Conservation (phyloP, 2,113 vertebrate genomes). For the Oplegnathus fasciatus region DNA sequence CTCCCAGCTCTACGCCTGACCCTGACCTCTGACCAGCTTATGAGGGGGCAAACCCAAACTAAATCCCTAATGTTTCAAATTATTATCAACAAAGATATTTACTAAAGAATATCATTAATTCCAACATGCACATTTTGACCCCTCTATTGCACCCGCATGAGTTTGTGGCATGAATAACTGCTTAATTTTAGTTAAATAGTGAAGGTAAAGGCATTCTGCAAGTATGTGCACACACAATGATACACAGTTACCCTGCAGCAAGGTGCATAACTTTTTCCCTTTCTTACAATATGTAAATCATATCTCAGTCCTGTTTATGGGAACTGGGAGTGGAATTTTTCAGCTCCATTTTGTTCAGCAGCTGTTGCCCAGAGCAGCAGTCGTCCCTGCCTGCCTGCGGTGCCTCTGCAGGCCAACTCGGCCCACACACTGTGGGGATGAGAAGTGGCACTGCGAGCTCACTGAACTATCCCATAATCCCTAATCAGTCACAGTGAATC, state of each 20-base stretch:
- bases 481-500: slow-evolving; percentile 49
- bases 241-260: slow-evolving; percentile 13
- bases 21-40: slow-evolving; percentile 14
- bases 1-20: background rate
- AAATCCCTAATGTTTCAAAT: background rate
- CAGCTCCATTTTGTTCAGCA: slow-evolving; percentile 57
- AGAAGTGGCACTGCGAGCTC: slow-evolving; percentile 40
- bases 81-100: background rate
- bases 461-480: slow-evolving; percentile 43
- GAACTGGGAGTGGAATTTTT: slow-evolving; percentile 54
- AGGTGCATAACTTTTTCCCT: slow-evolving; percentile 28
- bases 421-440: slow-evolving; percentile 66
- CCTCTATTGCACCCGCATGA: background rate
- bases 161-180: background rate
- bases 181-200: background rate
- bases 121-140: background rate
- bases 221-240: background rate
- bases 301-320: slow-evolving; percentile 52
- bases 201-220: background rate
- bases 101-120: slow-evolving; percentile 1
- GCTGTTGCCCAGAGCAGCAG: slow-evolving; percentile 67
- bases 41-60: background rate
- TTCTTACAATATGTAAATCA: slow-evolving; percentile 43
- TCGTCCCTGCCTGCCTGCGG: slow-evolving; percentile 41
- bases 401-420: slow-evolving; percentile 44